Conservation (phyloP, 2,113 vertebrate species). For the Cercopithecus mona region DNA sequence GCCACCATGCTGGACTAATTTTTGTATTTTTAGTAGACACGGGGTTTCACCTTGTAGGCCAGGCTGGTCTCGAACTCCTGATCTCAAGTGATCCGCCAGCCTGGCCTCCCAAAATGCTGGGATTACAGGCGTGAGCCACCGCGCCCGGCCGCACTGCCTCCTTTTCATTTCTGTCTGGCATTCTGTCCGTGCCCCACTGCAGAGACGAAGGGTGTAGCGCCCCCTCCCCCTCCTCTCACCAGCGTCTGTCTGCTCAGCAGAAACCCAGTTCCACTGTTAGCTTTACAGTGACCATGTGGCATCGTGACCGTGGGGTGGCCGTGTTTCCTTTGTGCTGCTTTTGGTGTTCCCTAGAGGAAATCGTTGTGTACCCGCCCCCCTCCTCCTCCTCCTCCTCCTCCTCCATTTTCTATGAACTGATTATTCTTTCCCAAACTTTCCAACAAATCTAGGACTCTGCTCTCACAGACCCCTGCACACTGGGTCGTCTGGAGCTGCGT, state of each 20-base stretch:
- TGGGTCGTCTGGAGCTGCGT: background rate
- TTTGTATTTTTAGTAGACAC: too few relatives aligned
- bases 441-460: background rate
- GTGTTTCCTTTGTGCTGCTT: background rate
- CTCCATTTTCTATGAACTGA: background rate
- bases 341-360: background rate
- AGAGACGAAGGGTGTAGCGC: fast-evolving
- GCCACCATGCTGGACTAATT: too few relatives aligned
- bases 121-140: too few relatives aligned
- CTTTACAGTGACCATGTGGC: background rate
- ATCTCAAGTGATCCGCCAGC: too few relatives aligned
- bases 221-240: too few relatives aligned
- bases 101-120: too few relatives aligned
- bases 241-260: background rate
- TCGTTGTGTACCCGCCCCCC: fast-evolving
- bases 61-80: too few relatives aligned
- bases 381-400: background rate
- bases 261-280: background rate
- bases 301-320: fast-evolving
- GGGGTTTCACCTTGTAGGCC: too few relatives aligned
- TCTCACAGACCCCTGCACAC: fast-evolving
- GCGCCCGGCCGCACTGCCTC: too few relatives aligned
- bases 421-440: background rate
- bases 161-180: background rate
- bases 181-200: fast-evolving